Base-by-base conservation (phyloP, 2,888 invertebrate genomes). In the Trilocha varians region DNA sequence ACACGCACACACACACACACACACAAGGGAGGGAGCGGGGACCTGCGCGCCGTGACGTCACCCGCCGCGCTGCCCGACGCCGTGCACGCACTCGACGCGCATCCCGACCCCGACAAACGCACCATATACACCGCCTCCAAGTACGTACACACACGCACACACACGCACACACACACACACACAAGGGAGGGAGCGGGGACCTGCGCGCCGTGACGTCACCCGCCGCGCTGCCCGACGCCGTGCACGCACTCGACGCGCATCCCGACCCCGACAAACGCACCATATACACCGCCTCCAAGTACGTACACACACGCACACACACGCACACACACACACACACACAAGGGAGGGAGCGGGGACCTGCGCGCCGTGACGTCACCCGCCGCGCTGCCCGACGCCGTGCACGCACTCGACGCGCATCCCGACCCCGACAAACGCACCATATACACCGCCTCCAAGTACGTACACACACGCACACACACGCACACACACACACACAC, bases 251-350 rank as follows among this genome's bases (percentile, higher is more conserved):
- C 89, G 68, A 85, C 89, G 57, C 93, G 87, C 90, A 88, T 88
- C 62, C 55, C 16, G 48, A 43, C 41, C 16, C 40, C 5, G 4
- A 89, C 47, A 58, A 38, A 1, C 13, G 45, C 2, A 45, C 61
- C 5, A 52, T 95, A 45, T 95, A 94, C 75, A 94, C 95, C 25
- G 95, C 94, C 32, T 93, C 94, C 70, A 94, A 92, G 94, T 94
- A 68, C 88, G 91, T 89, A 53, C 16, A n/a, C n/a, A n/a, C n/a
- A n/a, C n/a, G n/a, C n/a, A n/a, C n/a, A n/a, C n/a, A n/a, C n/a
- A n/a, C 2, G 17, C 14, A 32, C 15, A 13, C 33, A 13, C 6
- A 17, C 18, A n/a, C n/a, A n/a, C n/a, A n/a, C n/a, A n/a, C n/a
- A n/a, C n/a, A n/a, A n/a, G n/a, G n/a, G n/a, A n/a, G n/a, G 95